These are phyloP conservation scores for Rhodeus uyekii DNA, from an alignment of 2,797 vertebrate species.

Conservation along the genomic window DNA sequence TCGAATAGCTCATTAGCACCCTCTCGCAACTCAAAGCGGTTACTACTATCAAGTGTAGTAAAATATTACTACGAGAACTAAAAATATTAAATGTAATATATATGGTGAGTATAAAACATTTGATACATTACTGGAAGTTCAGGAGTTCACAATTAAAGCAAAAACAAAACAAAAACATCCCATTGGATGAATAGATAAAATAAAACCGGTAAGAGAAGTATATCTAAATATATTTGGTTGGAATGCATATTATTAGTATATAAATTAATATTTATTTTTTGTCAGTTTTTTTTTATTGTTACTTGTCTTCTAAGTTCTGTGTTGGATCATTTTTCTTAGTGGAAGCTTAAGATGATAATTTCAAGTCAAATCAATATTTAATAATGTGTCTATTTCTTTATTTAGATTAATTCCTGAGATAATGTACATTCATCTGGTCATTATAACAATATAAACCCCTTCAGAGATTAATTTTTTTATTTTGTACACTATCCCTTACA, in stretches of 20 bases:
- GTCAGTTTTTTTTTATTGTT: neutral
- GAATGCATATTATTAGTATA: neutral
- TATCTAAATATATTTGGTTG: neutral
- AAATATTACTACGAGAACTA: neutral
- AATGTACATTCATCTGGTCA: neutral
- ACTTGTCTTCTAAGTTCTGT: neutral
- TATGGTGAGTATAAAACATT: neutral
- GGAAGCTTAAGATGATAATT: neutral
- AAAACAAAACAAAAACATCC: neutral
- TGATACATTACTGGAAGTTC: neutral
- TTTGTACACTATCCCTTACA: neutral
- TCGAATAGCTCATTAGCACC: constrained; percentile 3
- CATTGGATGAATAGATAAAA: neutral
- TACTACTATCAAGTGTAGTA: neutral
- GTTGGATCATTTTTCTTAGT: too few species aligned
- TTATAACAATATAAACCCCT: neutral
- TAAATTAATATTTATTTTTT: neutral
- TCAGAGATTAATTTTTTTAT: neutral
- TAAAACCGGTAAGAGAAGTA: neutral
- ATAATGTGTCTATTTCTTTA: neutral
- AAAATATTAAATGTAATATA: neutral
- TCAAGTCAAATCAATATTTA: neutral
- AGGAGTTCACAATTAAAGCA: neutral
- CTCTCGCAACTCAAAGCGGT: neutral
- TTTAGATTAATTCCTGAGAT: neutral